phyloP scores from a whole-genome alignment of 2,888 invertebrate species.

The Phortica okadai region DNA sequence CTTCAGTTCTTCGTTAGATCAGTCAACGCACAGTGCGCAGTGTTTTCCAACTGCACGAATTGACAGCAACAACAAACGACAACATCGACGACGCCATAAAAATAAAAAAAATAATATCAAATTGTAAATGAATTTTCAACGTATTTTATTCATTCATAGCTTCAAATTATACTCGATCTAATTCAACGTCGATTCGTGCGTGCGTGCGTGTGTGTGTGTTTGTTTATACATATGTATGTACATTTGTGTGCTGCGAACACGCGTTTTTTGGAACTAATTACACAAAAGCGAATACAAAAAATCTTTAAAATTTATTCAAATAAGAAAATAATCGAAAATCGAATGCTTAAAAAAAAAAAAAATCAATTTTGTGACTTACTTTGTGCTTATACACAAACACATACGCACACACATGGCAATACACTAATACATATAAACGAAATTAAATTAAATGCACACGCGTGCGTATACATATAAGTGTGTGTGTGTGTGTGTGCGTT shows the following conservation, averaged over 20 bases:
- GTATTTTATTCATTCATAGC: no score
- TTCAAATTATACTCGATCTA: not conserved
- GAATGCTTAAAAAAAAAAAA: constrained; percentile 12
- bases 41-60: no score
- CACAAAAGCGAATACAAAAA: constrained; percentile 12
- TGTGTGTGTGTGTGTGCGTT: constrained; percentile 35
- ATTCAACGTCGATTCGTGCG: not conserved
- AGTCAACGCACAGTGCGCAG: no score
- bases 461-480: constrained; percentile 49
- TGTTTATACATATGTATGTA: not conserved
- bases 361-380: constrained; percentile 22
- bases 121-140: no score
- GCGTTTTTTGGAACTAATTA: not conserved
- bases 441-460: constrained; percentile 57
- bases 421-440: constrained; percentile 31
- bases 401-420: constrained; percentile 6
- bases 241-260: no score
- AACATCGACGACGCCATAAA: no score
- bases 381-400: constrained; percentile 23
- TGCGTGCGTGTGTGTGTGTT: constrained; percentile 15
- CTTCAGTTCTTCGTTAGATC: no score
- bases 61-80: no score
- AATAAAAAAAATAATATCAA: no score
- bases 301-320: constrained; percentile 4
- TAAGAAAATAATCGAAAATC: constrained; percentile 14